Base-by-base conservation (phyloP, 2,888 invertebrate genomes). In the Sphaerophoria taeniata region DNA sequence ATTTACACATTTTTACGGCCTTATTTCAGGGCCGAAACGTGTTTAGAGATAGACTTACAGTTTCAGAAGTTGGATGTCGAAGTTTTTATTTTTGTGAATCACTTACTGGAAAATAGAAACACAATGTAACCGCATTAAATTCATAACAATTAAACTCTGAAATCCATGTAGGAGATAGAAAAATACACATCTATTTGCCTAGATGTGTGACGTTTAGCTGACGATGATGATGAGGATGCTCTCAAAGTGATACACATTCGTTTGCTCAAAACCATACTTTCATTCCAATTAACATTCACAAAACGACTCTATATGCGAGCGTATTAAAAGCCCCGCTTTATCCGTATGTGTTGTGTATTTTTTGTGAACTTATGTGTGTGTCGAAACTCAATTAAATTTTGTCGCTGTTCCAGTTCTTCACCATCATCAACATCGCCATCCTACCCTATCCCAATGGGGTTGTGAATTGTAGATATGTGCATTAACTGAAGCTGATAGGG, bases 361-460 rank as follows among this genome's bases (percentile, higher is more conserved):
- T 14, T 4, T 51, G 11, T 56, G 33, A 16, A 24, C 34, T 31
- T 58, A n/a, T 72, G 55, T 49, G 61, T 31, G 51, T 12, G 58
- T 53, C 65, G 51, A 75, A 67, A 56, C 71, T 80, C 80, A 80
- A 84, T 84, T 84, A 75, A 84, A 80, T 75, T 84, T 80, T 76
- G 80, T 80, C 84, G 79, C 75, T 79, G 67, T 75, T 79, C 79
- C 79, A 75, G 74, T 63, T 81, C 63, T 71, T 45, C 43, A 11
- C 31, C 34, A n/a, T 47, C 11, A 9, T 12, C 11, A 12, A 12
- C n/a, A 4, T 45, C 31, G n/a, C 36, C 56, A 5, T 39, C n/a
- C 34, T 34, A 34, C 33, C 39, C 24, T 67, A 43, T 43, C 43
- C 51, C 12, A 9, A 36, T 24, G 36, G 24, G 24, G 36, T 53